Percentiles rank a stretch among this genome's conserved stretches.
These are phyloP conservation scores for Rhopalosiphum nymphaeae DNA, from an alignment of 2,888 invertebrate genomes.

Conservation along the genomic window DNA sequence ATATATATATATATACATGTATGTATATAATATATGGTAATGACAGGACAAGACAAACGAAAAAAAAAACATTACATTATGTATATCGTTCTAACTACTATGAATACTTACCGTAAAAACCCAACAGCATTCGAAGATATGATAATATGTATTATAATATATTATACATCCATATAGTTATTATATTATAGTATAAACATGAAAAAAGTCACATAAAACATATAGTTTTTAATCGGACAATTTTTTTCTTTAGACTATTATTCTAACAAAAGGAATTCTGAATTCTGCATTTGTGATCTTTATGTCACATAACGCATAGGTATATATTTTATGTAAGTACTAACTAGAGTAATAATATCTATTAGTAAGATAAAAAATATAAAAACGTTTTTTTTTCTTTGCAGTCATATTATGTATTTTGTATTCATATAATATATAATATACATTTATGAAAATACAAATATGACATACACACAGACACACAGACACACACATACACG, in stretches of 20 bases:
- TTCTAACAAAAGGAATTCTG: neutral
- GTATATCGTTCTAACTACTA: neutral
- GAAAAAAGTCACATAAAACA: neutral
- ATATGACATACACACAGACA: neutral
- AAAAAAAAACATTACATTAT: neutral
- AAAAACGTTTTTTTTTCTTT: neutral
- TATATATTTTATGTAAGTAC: neutral
- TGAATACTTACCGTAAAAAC: neutral
- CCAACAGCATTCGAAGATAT: neutral
- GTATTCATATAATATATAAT: neutral
- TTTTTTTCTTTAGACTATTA: neutral
- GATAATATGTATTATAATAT: neutral
- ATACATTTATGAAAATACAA: neutral
- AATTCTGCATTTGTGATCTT: neutral
- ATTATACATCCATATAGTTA: neutral
- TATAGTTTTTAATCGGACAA: neutral
- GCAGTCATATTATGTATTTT: constrained; percentile 23
- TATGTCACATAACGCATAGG: neutral
- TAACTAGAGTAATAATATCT: neutral
- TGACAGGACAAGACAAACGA: neutral
- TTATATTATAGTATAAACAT: neutral
- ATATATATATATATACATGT: neutral
- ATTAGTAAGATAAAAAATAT: neutral
- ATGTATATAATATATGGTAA: neutral
- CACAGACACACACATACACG: neutral